phyloP scores from a whole-genome alignment of 2,888 invertebrate species.

The Erannis defoliaria region DNA sequence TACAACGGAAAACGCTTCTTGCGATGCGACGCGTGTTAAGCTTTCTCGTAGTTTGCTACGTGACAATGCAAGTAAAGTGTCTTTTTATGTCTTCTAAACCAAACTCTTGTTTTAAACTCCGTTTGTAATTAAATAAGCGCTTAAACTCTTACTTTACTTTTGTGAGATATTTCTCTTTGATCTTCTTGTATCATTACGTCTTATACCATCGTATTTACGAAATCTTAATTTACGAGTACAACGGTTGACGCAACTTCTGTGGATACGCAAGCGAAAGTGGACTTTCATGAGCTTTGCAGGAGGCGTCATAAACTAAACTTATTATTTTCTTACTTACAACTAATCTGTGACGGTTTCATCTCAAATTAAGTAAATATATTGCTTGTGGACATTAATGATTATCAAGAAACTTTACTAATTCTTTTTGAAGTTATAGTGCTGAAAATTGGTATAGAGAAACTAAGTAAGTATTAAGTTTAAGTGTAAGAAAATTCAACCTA shows the following conservation, averaged over 20 bases:
- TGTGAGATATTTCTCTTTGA: background rate
- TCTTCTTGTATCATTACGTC: background rate
- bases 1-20: constrained; percentile 12
- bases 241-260: constrained; percentile 16
- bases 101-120: background rate
- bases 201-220: background rate
- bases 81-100: constrained; percentile 3
- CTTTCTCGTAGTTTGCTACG: constrained; percentile 21
- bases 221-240: constrained; percentile 3
- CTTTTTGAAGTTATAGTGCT: no score
- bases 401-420: no score
- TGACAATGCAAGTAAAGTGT: constrained; percentile 15
- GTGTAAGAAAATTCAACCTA: no score
- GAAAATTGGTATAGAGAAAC: no score
- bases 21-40: background rate
- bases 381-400: background rate
- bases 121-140: background rate
- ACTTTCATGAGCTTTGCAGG: constrained; percentile 25
- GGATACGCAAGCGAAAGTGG: constrained; percentile 24
- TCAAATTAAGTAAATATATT: background rate
- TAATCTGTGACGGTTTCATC: constrained; percentile 8
- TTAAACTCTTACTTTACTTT: background rate
- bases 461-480: no score
- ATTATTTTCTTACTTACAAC: constrained; percentile 2
- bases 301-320: background rate